Conservation (phyloP, 2,888 invertebrate species). For the Carterocephalus palaemon region DNA sequence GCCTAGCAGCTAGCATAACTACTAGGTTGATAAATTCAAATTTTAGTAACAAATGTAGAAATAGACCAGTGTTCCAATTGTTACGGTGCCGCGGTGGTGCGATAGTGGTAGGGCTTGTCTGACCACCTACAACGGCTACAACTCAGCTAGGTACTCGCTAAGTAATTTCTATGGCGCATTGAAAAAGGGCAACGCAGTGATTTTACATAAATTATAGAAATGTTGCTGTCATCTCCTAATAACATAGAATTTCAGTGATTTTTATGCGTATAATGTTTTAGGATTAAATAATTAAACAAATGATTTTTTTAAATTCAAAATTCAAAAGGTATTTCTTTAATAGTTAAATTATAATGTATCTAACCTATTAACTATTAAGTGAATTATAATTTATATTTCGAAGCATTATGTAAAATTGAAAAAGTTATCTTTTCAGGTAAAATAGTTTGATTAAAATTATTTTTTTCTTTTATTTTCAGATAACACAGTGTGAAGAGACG, state of each 20-base stretch:
- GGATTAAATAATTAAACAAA: too few relatives aligned
- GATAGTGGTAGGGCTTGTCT: slow-evolving; percentile 20
- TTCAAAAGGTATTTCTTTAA: too few relatives aligned
- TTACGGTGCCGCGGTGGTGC: too few relatives aligned
- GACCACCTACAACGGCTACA: slow-evolving; percentile 10
- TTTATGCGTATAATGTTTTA: too few relatives aligned
- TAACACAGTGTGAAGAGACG: slow-evolving; percentile 2
- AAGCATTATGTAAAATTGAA: too few relatives aligned
- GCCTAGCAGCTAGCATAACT: background rate
- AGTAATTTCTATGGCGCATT: slow-evolving; percentile 4
- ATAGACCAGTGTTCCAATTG: slow-evolving; percentile 8
- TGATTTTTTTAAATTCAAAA: too few relatives aligned
- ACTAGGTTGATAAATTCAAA: slow-evolving; percentile 8
- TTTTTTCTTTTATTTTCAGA: slow-evolving; percentile 13
- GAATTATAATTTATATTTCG: background rate
- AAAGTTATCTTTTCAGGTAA: too few relatives aligned
- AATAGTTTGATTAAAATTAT: too few relatives aligned
- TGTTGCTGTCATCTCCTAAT: too few relatives aligned
- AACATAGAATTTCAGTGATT: too few relatives aligned
- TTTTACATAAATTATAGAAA: too few relatives aligned
- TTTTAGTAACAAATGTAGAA: slow-evolving; percentile 8
- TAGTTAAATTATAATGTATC: too few relatives aligned
- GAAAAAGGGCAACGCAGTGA: background rate
- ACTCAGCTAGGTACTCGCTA: background rate
- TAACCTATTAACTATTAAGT: background rate